Base-by-base conservation (phyloP, 2,888 invertebrate genomes). In the Philopedon plagiatum region DNA sequence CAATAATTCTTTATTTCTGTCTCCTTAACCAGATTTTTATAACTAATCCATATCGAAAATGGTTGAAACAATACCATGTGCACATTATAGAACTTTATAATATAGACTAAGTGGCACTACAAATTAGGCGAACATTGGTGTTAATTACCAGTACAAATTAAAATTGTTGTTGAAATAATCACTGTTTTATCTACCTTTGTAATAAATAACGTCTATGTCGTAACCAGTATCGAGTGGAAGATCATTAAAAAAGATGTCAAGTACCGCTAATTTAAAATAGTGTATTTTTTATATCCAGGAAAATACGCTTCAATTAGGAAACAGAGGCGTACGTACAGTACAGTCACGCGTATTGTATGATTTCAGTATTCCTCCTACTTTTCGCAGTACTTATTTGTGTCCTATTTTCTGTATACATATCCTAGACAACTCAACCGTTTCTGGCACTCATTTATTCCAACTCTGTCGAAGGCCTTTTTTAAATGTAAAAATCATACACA, bases 71-170 rank as follows among this genome's bases (percentile, higher is more conserved):
- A 3, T 4, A 34, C 2, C 34, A 32, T n/a, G 19, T 34, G 5
- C 21, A 23, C 39, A 23, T 23, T 23, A 21, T 39, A 37, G 23
- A 13, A 23, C 37, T 58, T 34, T 41, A 54, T 11, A 8, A n/a
- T 8, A 34, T 5, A 23, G 29, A 64, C 41, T 46, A 51, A 56
- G 60, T 19, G 57, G 60, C 60, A 60, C 15, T 60, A 23, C 29
- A 51, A 67, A 67, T 67, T 60, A 26, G 37, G 37, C 18, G 46
- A 29, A 51, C 29, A 51, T 57, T 18, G 23, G 7, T 39, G 49
- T 15, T 67, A 67, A 67, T 67, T 67, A 49, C 19, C 49, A 34
- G 58, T 15, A 15, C 51, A 26, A 51, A 67, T 67, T 67, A 60
- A 58, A 67, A 34, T 57, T 37, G 49, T 39, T 49, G 21, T 65